phyloP scores from a whole-genome alignment of 1,140 invertebrate species.

The Pogonomyrmex barbatus region DNA sequence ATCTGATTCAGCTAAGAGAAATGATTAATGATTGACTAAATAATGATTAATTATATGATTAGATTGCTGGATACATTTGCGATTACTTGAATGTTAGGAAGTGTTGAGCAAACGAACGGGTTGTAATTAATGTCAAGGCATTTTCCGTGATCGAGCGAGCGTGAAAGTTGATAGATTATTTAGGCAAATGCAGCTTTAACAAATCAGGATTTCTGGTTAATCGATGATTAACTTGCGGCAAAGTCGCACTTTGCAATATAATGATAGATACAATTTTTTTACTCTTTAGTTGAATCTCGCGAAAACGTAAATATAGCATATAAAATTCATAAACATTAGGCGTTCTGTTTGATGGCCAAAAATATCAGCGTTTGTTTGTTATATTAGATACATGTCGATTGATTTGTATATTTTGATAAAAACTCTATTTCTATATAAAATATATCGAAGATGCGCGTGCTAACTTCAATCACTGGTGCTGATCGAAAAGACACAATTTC shows the following conservation, averaged over 20 bases:
- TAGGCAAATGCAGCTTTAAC: not conserved
- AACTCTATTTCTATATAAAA: too few relatives aligned
- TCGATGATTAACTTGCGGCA: not conserved
- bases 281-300: not conserved
- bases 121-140: slow-evolving; percentile 55
- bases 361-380: too few relatives aligned
- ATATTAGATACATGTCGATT: too few relatives aligned
- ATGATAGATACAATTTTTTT: not conserved
- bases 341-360: too few relatives aligned
- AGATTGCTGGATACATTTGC: not conserved
- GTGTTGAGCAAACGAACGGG: slow-evolving; percentile 20
- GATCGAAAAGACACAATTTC: not conserved
- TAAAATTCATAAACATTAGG: too few relatives aligned
- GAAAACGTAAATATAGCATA: not conserved
- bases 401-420: too few relatives aligned
- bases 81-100: slow-evolving; percentile 27
- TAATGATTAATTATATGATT: too few relatives aligned
- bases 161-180: slow-evolving; percentile 27
- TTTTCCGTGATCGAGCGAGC: not conserved
- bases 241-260: not conserved
- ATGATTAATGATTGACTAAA: not conserved
- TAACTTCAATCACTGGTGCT: not conserved
- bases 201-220: slow-evolving; percentile 32
- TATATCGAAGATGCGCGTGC: not conserved
- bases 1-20: too few relatives aligned